Conservation (phyloP, 1,140 invertebrate genomes). For the Semibalanus balanoides region DNA sequence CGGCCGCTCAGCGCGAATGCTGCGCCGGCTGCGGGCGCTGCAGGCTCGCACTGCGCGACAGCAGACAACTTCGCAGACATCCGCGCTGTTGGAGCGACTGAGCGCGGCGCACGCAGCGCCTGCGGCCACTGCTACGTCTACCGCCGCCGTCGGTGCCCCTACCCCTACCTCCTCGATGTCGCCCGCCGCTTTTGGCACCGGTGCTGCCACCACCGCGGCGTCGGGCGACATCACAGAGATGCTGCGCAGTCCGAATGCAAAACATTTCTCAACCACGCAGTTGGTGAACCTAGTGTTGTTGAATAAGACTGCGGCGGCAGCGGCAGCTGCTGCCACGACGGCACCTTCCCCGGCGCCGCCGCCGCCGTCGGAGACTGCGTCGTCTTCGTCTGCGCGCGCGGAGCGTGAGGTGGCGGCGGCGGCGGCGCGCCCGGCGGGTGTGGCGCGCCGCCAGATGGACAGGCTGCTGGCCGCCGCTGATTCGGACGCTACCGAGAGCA, state of each 20-base stretch:
- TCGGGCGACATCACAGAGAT: background rate
- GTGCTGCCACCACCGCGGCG: too few species aligned
- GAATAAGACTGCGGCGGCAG: background rate
- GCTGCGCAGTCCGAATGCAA: background rate
- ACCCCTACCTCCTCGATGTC: background rate
- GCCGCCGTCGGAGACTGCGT: background rate
- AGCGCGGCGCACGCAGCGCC: background rate
- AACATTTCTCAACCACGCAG: background rate
- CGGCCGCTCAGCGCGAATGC: background rate
- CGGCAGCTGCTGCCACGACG: too few species aligned
- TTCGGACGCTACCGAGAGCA: constrained; percentile 83
- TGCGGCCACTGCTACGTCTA: too few species aligned
- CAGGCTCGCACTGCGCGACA: background rate
- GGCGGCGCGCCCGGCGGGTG: too few species aligned
- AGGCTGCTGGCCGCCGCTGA: constrained; percentile 33
- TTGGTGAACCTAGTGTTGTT: background rate
- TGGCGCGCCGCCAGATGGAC: background rate
- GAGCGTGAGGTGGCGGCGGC: background rate
- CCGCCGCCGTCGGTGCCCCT: too few species aligned
- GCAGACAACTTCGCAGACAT: background rate
- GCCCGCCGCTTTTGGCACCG: too few species aligned
- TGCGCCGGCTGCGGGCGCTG: background rate
- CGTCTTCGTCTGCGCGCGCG: too few species aligned
- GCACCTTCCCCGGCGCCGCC: too few species aligned
- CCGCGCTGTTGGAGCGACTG: background rate